Percentiles rank a stretch among this genome's conserved stretches.
phyloP scores from a whole-genome alignment of 1,140 invertebrate species.

The Meloidogyne hapla region DNA sequence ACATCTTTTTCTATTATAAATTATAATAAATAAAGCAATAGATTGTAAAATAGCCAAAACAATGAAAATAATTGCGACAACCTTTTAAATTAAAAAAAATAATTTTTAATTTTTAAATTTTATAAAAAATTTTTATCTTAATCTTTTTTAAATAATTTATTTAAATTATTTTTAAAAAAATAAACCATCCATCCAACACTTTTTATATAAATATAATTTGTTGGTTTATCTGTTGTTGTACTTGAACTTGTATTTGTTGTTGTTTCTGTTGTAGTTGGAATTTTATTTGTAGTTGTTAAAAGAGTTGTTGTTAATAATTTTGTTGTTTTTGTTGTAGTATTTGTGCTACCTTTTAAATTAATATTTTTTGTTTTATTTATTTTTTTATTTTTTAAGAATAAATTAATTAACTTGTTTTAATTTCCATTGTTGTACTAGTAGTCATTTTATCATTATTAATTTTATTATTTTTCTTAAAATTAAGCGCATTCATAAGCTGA shows the following conservation, averaged over 20 bases:
- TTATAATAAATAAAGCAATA: background rate
- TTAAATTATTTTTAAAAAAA: too few relatives aligned
- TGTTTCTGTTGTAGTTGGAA: background rate
- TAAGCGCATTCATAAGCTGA: too few relatives aligned
- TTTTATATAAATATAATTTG: background rate
- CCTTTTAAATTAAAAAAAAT: background rate
- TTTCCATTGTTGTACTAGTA: too few relatives aligned
- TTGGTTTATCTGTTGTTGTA: background rate
- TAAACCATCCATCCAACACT: background rate
- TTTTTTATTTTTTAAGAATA: too few relatives aligned
- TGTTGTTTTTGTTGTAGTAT: background rate
- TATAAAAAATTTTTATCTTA: too few relatives aligned
- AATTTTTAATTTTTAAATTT: too few relatives aligned
- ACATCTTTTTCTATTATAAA: background rate
- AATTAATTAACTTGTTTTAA: too few relatives aligned
- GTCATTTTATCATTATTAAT: too few relatives aligned
- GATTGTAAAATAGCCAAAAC: background rate
- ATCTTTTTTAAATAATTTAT: too few relatives aligned
- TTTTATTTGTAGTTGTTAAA: background rate
- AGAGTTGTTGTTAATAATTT: background rate
- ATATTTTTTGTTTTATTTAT: too few relatives aligned
- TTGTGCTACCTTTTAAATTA: too few relatives aligned
- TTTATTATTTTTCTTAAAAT: too few relatives aligned
- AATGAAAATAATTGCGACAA: background rate
- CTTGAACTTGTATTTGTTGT: background rate